phyloP scores from a whole-genome alignment of 1,140 invertebrate species.

The Megalopta genalis region DNA sequence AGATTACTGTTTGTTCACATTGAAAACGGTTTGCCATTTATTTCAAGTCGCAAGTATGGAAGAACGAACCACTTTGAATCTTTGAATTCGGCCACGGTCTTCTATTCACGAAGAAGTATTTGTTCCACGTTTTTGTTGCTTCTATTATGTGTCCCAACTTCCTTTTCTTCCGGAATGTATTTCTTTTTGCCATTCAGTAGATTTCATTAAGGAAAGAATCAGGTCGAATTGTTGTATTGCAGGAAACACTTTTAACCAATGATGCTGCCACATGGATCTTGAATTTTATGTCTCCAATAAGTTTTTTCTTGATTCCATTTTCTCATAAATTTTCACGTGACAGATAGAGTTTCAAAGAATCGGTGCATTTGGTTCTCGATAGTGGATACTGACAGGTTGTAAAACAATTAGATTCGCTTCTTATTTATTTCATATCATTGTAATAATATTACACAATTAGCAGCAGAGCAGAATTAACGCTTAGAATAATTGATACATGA shows the following conservation, averaged over 20 bases:
- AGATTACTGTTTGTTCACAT: too few relatives aligned
- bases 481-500: too few relatives aligned
- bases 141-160: background rate
- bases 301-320: background rate
- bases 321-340: background rate
- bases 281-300: background rate
- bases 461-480: too few relatives aligned
- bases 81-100: background rate
- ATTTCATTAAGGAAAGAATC: background rate
- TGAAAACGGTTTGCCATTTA: too few relatives aligned
- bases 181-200: slow-evolving; percentile 15
- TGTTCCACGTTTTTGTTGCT: slow-evolving; percentile 16
- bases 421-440: too few relatives aligned
- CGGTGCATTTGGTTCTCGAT: background rate
- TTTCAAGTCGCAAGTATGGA: background rate
- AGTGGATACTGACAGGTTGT: too few relatives aligned
- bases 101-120: background rate
- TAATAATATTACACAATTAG: too few relatives aligned
- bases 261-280: background rate
- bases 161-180: background rate
- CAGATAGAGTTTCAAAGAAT: background rate
- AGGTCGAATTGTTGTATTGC: slow-evolving; percentile 6
- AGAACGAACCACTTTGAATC: background rate
- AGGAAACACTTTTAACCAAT: background rate
- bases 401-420: too few relatives aligned